These are phyloP conservation scores for Limnephilus lunatus DNA, from an alignment of 2,888 invertebrate genomes.

Conservation along the genomic window DNA sequence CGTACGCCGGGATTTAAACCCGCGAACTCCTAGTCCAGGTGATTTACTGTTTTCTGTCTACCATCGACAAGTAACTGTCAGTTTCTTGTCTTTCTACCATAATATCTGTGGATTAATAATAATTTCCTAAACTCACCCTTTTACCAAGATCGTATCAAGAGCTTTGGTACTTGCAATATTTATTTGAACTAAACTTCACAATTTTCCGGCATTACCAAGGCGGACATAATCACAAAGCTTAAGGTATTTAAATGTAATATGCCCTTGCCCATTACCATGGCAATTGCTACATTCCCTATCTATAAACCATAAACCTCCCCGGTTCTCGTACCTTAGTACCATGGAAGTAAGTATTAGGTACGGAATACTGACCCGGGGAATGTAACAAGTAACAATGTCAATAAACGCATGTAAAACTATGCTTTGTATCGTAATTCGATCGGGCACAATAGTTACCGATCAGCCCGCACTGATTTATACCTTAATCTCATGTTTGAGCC, in stretches of 20 bases:
- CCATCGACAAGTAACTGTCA: too few species aligned
- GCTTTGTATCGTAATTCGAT: constrained; percentile 59
- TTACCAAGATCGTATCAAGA: too few species aligned
- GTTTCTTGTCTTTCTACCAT: too few species aligned
- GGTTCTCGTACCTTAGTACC: not conserved
- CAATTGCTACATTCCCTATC: not conserved
- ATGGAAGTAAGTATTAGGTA: not conserved
- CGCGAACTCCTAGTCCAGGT: too few species aligned
- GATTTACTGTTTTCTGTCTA: too few species aligned
- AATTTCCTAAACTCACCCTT: too few species aligned
- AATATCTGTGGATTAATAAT: too few species aligned
- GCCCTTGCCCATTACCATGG: not conserved
- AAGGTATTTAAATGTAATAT: not conserved
- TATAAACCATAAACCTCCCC: not conserved
- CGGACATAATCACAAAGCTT: not conserved
- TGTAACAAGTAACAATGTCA: constrained; percentile 4
- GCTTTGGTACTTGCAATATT: not conserved
- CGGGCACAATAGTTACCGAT: constrained; percentile 61
- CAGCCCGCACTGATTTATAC: constrained; percentile 63
- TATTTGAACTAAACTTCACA: not conserved
- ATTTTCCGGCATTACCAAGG: not conserved
- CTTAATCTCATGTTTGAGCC: constrained; percentile 65
- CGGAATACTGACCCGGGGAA: not conserved
- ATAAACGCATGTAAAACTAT: constrained; percentile 50
- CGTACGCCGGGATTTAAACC: too few species aligned